Conservation (phyloP, 2,797 vertebrate genomes). For the Hafferia zeledoni region DNA sequence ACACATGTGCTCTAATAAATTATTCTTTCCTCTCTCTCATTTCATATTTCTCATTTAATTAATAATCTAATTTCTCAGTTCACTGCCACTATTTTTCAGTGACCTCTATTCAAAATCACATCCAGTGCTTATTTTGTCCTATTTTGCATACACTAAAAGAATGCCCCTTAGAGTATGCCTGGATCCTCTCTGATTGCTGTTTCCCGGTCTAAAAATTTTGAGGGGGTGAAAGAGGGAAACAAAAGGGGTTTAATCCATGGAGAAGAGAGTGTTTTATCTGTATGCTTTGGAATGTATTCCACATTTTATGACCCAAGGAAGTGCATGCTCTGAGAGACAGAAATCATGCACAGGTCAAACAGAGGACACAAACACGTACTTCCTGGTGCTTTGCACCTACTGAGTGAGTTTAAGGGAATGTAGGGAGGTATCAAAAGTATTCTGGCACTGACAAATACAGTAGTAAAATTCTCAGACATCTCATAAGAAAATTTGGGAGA, state of each 20-base stretch:
- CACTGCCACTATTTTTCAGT: not conserved
- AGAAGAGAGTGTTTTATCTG: not conserved
- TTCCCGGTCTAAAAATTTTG: not conserved
- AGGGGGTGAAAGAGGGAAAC: not conserved
- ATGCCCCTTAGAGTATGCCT: not conserved
- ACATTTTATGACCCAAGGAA: not conserved
- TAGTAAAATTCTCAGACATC: not conserved
- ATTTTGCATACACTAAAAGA: not conserved
- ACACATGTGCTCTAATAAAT: not conserved
- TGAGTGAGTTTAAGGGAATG: not conserved
- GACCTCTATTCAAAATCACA: not conserved
- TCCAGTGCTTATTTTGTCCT: not conserved
- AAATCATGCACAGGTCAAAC: not conserved
- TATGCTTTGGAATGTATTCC: not conserved
- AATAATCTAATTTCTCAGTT: slow-evolving; percentile 5
- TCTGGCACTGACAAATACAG: not conserved
- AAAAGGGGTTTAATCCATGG: not conserved
- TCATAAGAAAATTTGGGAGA: not conserved
- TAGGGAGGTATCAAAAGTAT: not conserved
- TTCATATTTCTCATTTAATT: not conserved
- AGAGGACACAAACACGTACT: not conserved
- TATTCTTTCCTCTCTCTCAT: not conserved
- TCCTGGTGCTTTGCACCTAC: not conserved
- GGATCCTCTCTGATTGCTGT: not conserved
- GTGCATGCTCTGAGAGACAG: not conserved